Percentiles rank a stretch among this genome's conserved stretches.
phyloP scores from a whole-genome alignment of 1,140 invertebrate species.

The Caenorhabditis briggsae region DNA sequence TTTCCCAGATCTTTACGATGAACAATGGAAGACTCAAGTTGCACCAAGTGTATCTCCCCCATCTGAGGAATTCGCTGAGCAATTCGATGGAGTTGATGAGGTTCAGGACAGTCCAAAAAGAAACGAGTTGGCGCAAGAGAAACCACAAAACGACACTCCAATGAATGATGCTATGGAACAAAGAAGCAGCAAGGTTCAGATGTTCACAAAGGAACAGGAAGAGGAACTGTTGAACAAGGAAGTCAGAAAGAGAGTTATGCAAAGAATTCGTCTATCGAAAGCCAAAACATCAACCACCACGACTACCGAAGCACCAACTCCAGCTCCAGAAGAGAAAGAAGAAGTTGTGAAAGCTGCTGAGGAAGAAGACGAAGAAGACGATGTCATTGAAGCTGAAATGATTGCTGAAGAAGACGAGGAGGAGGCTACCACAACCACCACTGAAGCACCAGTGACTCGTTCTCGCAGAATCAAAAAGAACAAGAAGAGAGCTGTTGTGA shows the following conservation, averaged over 20 bases:
- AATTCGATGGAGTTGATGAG: slow-evolving; percentile 53
- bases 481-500: slow-evolving; percentile 43
- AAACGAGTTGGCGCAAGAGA: neutral
- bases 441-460: slow-evolving; percentile 33
- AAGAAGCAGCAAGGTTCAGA: slow-evolving; percentile 47
- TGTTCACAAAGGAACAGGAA: slow-evolving; percentile 32
- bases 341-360: slow-evolving; percentile 8
- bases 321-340: slow-evolving; percentile 20
- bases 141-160: slow-evolving; percentile 38
- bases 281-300: slow-evolving; percentile 3
- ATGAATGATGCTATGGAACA: slow-evolving; percentile 46
- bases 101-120: slow-evolving; percentile 11
- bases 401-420: slow-evolving; percentile 26
- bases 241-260: slow-evolving; percentile 30
- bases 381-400: slow-evolving; percentile 22
- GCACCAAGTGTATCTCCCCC: slow-evolving; percentile 44
- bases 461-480: slow-evolving; percentile 18
- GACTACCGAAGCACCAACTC: neutral
- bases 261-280: slow-evolving; percentile 43
- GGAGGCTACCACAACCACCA: slow-evolving; percentile 29
- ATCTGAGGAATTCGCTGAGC: slow-evolving; percentile 42
- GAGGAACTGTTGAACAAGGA: slow-evolving; percentile 51
- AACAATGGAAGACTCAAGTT: slow-evolving; percentile 37
- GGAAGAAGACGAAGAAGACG: slow-evolving; percentile 16
- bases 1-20: slow-evolving; percentile 40